Evolutionary conservation across 2,888 invertebrate genomes (phyloP).

Genomic region (Tuta absoluta): DNA sequence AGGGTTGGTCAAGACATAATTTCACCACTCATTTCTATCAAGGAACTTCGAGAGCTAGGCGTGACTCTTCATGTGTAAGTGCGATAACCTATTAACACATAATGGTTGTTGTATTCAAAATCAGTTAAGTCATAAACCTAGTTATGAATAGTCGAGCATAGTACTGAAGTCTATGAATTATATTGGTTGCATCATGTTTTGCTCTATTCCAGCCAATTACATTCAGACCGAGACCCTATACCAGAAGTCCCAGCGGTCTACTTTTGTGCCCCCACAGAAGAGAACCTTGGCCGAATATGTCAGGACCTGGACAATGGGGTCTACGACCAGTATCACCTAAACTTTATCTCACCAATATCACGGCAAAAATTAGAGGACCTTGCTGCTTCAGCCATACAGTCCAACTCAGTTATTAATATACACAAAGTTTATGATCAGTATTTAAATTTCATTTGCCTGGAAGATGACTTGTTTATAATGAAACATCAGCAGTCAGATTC

Average conservation of each 20-base stretch:
- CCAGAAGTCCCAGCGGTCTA: conserved; percentile 99
- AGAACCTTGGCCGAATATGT: conserved; percentile 96
- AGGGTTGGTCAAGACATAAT: conserved; percentile 98
- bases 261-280: conserved; percentile 97
- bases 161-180: neutral
- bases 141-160: neutral
- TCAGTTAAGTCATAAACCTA: neutral
- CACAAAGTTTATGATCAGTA: conserved; percentile 99
- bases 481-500: conserved; percentile 95
- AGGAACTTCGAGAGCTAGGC: conserved; percentile 96
- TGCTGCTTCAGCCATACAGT: conserved; percentile 94
- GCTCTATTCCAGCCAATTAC: conserved; percentile 85
- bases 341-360: conserved; percentile 97
- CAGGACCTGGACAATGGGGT: conserved; percentile 93
- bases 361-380: conserved; percentile 96
- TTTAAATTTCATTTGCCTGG: conserved; percentile 98
- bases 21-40: conserved; percentile 96
- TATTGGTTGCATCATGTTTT: conserved; percentile 23
- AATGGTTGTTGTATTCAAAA: conserved; percentile 5
- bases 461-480: conserved; percentile 97
- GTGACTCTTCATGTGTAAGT: conserved; percentile 98
- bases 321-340: conserved; percentile 97
- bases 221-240: conserved; percentile 94
- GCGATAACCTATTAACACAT: conserved; percentile 27
- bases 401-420: conserved; percentile 94